Base-by-base conservation (phyloP, 2,888 invertebrate genomes). In the Euphydryas editha region DNA sequence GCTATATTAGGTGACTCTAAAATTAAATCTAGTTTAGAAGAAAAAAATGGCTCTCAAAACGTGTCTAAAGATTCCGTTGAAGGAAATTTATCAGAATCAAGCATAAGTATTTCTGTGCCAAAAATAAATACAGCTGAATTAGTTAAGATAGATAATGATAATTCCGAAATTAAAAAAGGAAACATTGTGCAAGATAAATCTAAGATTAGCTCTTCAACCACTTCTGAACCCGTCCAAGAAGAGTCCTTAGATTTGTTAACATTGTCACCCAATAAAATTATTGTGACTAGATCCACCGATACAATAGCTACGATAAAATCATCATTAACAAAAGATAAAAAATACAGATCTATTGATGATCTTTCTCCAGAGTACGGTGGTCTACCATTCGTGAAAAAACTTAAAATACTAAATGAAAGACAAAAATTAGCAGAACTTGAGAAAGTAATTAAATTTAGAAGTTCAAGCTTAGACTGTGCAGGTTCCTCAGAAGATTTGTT, bases 341-440 rank as follows among this genome's bases (percentile, higher is more conserved):
- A 95, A 81, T 97, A 97, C 85, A 94, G 94, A 70, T 97, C 97
- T n/a, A 96, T 97, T 59, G 97, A 97, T 78, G 97, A 97, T 83
- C 86, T 97, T 42, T 97, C 97, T 10, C 97, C 97, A 0, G 97
- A 97, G 82, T 97, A 97, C 77, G 96, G 96, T 59, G 96, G 97
- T 15, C 86, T 97, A 67, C 97, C 97, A 0, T 97, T 97, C 81
- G 97, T 97, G 0, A 97, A 97, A 85, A 97, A 97, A 77, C 88
- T 97, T 58, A 97, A 97, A 91, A 97, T 98, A 75, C 92, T 97
- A 56, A 97, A 97, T 83, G 97, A 97, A 87, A 94, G 97, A 11
- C 97, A 97, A 82, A 97, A 97, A 87, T 86, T 97, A 70, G 97
- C 96, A 39, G 97, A 97, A 81, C 90, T 97, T 55, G 97, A 97